A percentile compares a stretch with the other conserved stretches of the same genome.
Evolutionary conservation across 2,113 vertebrate genomes (phyloP).

Genomic region (Hypanus sabinus): DNA sequence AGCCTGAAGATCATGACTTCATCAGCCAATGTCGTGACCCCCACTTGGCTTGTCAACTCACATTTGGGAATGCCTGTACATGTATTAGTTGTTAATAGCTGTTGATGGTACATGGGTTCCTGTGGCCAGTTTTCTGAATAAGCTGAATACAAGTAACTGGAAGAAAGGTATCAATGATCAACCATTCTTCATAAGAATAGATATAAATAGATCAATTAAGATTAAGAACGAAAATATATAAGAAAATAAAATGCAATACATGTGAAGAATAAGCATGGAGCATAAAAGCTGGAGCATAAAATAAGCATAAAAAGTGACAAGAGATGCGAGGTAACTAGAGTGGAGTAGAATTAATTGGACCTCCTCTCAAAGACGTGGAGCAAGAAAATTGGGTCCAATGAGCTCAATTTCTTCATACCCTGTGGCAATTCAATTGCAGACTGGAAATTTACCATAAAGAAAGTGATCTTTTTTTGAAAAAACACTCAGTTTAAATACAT

Average conservation of each 20-base stretch:
- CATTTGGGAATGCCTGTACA: too few species aligned
- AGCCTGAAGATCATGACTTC: too few species aligned
- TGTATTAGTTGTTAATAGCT: not conserved
- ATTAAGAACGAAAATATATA: not conserved
- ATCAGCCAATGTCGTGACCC: too few species aligned
- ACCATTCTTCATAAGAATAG: not conserved
- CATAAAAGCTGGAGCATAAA: too few species aligned
- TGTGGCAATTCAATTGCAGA: not conserved
- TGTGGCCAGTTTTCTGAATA: not conserved
- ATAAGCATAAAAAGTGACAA: not conserved
- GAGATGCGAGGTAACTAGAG: too few species aligned
- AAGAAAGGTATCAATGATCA: not conserved
- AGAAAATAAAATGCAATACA: too few species aligned
- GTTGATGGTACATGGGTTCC: not conserved
- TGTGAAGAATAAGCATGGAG: not conserved
- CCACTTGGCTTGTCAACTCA: too few species aligned
- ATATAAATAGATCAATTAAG: not conserved
- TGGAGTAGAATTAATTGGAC: not conserved
- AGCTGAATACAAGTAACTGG: not conserved
- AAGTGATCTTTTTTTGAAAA: too few species aligned
- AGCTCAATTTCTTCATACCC: not conserved
- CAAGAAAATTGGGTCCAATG: not conserved
- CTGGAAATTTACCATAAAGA: not conserved
- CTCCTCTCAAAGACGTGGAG: not conserved
- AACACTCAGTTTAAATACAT: not conserved